A percentile compares a stretch with the other conserved stretches of the same genome.
These are phyloP conservation scores for Carassius gibelio DNA, from an alignment of 2,113 vertebrate species.

Conservation along the genomic window DNA sequence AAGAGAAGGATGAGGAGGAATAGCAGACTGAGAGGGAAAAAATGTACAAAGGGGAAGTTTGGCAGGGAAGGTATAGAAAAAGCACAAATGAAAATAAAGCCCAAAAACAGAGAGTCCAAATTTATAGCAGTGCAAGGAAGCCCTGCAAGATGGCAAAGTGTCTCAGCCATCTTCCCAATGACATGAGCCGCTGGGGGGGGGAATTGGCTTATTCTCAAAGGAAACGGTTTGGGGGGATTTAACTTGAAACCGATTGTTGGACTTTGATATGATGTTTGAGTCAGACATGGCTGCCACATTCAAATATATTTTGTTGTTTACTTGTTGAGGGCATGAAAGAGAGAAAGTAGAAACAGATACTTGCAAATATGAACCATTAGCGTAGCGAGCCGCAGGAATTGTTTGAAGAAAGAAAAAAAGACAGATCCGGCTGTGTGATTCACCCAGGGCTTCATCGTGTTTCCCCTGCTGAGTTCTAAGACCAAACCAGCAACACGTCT, in stretches of 20 bases:
- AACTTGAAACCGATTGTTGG: slow-evolving; percentile 9
- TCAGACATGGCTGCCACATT: slow-evolving; percentile 18
- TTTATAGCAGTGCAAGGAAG: slow-evolving; percentile 17
- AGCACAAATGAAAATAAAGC: slow-evolving; percentile 2
- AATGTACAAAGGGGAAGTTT: background rate
- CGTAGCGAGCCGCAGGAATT: background rate
- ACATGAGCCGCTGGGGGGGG: slow-evolving; percentile 25
- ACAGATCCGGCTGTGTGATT: slow-evolving; percentile 46
- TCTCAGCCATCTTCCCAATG: slow-evolving; percentile 8
- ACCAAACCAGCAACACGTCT: slow-evolving; percentile 33
- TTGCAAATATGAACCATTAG: slow-evolving; percentile 11
- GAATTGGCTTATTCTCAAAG: slow-evolving; percentile 40
- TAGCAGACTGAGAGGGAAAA: background rate
- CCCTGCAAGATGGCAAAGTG: slow-evolving; percentile 8
- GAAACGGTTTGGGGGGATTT: slow-evolving; percentile 27
- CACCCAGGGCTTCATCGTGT: slow-evolving; percentile 20
- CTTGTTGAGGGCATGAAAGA: slow-evolving; percentile 21
- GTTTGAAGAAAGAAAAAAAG: slow-evolving; percentile 41
- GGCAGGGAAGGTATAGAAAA: background rate
- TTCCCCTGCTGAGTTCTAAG: slow-evolving; percentile 32
- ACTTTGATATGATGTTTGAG: slow-evolving; percentile 27
- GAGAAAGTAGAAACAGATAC: slow-evolving; percentile 31
- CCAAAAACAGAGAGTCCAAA: slow-evolving; percentile 31
- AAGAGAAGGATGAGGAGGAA: background rate
- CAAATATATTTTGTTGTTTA: slow-evolving; percentile 15